Evolutionary conservation across 2,113 vertebrate genomes (phyloP).

Genomic region (Trematocara stigmaticum): DNA sequence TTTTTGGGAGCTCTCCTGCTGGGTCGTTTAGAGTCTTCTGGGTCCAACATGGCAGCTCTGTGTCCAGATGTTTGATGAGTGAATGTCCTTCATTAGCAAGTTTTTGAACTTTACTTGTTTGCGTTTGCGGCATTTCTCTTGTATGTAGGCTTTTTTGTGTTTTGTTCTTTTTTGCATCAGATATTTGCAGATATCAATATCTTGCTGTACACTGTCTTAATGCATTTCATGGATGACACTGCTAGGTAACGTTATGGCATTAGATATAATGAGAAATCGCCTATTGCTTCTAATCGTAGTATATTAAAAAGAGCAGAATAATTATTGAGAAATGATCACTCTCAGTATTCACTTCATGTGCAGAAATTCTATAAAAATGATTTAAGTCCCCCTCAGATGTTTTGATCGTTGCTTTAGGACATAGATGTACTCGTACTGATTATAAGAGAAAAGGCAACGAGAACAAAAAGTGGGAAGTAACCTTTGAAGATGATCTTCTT

Average conservation of each 20-base stretch:
- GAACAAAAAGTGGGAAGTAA: constrained; percentile 47
- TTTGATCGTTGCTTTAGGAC: constrained; percentile 46
- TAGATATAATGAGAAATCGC: constrained; percentile 25
- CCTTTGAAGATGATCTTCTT: constrained; percentile 68
- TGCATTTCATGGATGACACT: background rate
- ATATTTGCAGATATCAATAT: background rate
- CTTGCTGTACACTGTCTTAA: background rate
- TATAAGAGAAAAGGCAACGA: constrained; percentile 45
- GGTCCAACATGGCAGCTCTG: constrained; percentile 18
- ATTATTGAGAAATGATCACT: constrained; percentile 50
- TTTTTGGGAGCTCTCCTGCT: constrained; percentile 32
- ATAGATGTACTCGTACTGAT: constrained; percentile 52
- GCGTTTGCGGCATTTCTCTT: background rate
- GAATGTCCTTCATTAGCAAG: background rate
- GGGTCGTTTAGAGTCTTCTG: constrained; percentile 39
- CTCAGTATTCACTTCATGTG: constrained; percentile 38
- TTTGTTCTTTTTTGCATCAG: background rate
- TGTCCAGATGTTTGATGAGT: constrained; percentile 62
- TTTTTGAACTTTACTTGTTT: background rate
- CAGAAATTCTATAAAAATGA: constrained; percentile 43
- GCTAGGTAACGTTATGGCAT: background rate
- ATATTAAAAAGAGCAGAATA: constrained; percentile 44
- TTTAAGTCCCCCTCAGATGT: constrained; percentile 27
- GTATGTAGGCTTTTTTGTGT: background rate
- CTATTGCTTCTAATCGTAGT: constrained; percentile 36